These are phyloP conservation scores for Apaloderma vittatum DNA, from an alignment of 2,113 vertebrate genomes.

Conservation along the genomic window DNA sequence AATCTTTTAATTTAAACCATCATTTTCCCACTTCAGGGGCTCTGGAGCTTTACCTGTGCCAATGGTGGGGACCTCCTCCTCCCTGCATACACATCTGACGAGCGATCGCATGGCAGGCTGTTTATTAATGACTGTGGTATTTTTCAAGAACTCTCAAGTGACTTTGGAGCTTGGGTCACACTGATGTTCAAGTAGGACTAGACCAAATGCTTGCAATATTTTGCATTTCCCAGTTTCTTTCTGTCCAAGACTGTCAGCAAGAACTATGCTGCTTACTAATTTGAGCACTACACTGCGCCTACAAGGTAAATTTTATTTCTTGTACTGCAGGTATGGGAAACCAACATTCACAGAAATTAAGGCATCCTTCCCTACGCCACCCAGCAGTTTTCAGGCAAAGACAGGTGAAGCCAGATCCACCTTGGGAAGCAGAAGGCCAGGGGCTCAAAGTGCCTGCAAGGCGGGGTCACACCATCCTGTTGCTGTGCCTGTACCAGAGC, in stretches of 20 bases:
- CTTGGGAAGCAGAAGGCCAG: background rate
- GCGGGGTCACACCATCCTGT: background rate
- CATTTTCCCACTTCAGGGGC: background rate
- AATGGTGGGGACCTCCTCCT: background rate
- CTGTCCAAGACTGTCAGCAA: background rate
- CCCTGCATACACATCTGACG: background rate
- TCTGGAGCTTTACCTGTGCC: background rate
- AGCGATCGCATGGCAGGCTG: background rate
- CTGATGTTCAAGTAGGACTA: background rate
- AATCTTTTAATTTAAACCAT: background rate
- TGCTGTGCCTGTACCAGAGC: no score
- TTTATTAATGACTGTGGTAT: background rate
- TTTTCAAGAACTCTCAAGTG: background rate
- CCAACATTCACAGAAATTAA: background rate
- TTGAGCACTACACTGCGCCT: background rate
- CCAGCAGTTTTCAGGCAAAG: background rate
- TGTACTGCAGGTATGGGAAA: background rate
- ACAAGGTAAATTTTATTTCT: background rate
- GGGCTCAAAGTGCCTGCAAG: background rate
- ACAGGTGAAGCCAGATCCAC: background rate
- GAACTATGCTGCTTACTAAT: background rate
- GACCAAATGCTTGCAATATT: conserved; percentile 13
- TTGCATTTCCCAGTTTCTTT: background rate
- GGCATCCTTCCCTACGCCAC: background rate
- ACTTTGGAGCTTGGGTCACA: background rate